Evolutionary conservation across 2,888 invertebrate species (phyloP), one percentile per base, ranked within the genome.

Genomic region (Lampropteryx suffumata): DNA sequence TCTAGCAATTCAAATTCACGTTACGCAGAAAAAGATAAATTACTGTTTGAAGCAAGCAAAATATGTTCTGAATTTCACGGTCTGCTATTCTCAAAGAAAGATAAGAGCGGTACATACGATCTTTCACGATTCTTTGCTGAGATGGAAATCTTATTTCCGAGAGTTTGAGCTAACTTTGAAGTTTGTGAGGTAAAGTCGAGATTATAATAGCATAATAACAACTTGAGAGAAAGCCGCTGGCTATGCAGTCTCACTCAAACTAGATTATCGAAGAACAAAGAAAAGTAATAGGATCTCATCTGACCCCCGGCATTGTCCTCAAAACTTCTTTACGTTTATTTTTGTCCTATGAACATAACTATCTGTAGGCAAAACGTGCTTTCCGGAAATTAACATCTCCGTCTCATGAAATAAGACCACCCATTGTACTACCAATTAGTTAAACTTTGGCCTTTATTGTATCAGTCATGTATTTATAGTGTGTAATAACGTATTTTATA

Each of bases 121-220:
- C 30, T 40, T 40, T 40, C 17, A 21, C 17, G 21, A 30, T 11
- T 30, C 40, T 30, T 40, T 30, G 39, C 29, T 11, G 9, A 30
- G 40, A 40, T 40, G 21, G 30, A 30, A 21, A 29, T 21, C 10
- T 30, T 30, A 40, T 30, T 30, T 17, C 30, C 24, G 24, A 10
- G 7, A 17, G 40, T 29, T 39, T 30, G 13, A 11, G 29, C 10
- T 39, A 35, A 35, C 34, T 36, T 40, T 5, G 29, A 30, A 29
- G 21, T 30, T 30, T 30, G 40, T 11, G 11, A 29, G 29, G 17
- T 17, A 10, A 21, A 29, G 21, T 10, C 28, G 11, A 9, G 28
- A 29, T 30, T 30, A 30, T 14, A 34, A 17, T 29, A 30, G 30
- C 21, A 12, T 30, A 26, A 36, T 17, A 39, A n/a, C 7, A 29